Evolutionary conservation across 2,888 invertebrate species (phyloP), one percentile per base, ranked within the genome.

Genomic region (Unio pictorum): DNA sequence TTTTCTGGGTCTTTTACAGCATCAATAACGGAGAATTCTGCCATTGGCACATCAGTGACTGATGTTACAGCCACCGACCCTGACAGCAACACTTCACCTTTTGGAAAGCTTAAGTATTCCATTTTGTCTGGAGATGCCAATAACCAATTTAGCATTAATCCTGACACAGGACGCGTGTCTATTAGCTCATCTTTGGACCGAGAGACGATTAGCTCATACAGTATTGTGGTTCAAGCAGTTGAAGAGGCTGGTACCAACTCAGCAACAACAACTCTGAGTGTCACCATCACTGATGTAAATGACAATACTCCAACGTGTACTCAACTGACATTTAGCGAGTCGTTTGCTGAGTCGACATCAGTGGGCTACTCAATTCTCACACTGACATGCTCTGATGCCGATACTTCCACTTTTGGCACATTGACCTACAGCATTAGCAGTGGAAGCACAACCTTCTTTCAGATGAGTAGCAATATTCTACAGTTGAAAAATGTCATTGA

Each of bases 141-240:
- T 34, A 76, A 68, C 20, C 76, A 81, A 34, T 86, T 86, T 65
- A 74, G 59, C 28, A 79, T 86, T 26, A 82, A 85, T 61, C 69
- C 73, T 20, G 60, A 56, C 34, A 71, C 73, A 26, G 86, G 83
- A 0, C 68, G 70, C 45, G 67, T 86, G 1, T 75, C 80, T 60
- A 73, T 83, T 1, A 75, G 75, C 3, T 80, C 80, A 15, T 60
- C 76, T 3, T 75, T 87, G 7, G 84, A 87, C 68, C 74, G 85
- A 28, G 87, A 87, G 63, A 77, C 75, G 15, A 77, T 70, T 3
- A 45, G 75, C 7, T 34, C 45, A 0, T 86, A 87, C 69, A 64
- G 55, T 17, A 66, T 87, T 34, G 72, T 72, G 2, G 70, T 86
- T 11, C 61, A 68, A 17, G 81, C 76, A 15, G 60, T 59, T 59